phyloP scores from a whole-genome alignment of 2,888 invertebrate genomes.

The Operophtera brumata region DNA sequence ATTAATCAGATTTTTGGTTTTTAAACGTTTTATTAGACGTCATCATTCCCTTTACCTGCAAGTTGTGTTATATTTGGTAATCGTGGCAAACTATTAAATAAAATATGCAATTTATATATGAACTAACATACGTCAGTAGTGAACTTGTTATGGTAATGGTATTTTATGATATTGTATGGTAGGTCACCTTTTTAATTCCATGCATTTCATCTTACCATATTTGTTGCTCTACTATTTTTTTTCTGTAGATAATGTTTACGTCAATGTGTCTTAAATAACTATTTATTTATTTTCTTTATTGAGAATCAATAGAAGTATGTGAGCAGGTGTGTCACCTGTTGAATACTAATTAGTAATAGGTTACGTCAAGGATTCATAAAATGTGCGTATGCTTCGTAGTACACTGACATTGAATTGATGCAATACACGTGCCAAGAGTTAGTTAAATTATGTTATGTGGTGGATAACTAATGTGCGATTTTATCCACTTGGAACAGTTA shows the following conservation, averaged over 20 bases:
- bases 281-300: slow-evolving; percentile 9
- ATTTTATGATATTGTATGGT: not conserved
- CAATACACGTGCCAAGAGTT: slow-evolving; percentile 11
- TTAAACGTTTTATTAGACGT: too few relatives aligned
- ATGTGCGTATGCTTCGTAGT: slow-evolving; percentile 1
- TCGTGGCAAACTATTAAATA: not conserved
- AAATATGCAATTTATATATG: not conserved
- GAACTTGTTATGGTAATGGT: not conserved
- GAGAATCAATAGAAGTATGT: slow-evolving; percentile 13
- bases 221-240: not conserved
- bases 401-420: not conserved
- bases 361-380: slow-evolving; percentile 20
- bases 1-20: too few relatives aligned
- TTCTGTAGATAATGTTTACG: not conserved
- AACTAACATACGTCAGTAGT: not conserved
- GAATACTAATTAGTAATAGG: slow-evolving; percentile 23
- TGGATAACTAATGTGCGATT: not conserved
- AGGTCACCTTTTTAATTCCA: not conserved
- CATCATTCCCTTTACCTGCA: not conserved
- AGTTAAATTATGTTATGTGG: not conserved
- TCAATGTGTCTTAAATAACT: slow-evolving; percentile 6
- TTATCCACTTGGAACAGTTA: not conserved
- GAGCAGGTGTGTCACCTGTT: slow-evolving; percentile 16
- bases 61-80: not conserved
- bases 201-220: not conserved